phyloP scores from a whole-genome alignment of 2,888 invertebrate species.

The Aphodius granarius region DNA sequence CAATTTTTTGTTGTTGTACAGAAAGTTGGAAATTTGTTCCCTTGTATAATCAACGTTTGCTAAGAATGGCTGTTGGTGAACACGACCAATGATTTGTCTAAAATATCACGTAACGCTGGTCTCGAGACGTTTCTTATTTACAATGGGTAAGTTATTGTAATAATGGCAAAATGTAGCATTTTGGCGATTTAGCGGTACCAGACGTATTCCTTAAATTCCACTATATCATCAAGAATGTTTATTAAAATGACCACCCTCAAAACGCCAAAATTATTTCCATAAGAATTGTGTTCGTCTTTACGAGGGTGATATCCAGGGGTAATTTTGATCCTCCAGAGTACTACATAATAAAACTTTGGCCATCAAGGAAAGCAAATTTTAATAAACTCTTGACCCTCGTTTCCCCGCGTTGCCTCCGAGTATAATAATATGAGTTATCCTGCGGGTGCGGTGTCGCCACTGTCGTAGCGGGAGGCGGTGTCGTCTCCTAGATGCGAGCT shows the following conservation, averaged over 20 bases:
- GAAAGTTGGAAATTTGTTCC: too few relatives aligned
- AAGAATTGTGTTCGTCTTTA: background rate
- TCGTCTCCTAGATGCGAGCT: slow-evolving; percentile 28
- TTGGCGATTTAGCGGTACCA: too few relatives aligned
- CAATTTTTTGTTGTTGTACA: too few relatives aligned
- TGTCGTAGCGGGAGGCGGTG: slow-evolving; percentile 11
- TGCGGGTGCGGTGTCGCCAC: slow-evolving; percentile 33
- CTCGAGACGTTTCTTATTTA: too few relatives aligned
- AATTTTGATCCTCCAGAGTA: background rate
- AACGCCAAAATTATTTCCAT: background rate
- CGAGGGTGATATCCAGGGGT: background rate
- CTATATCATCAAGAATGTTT: too few relatives aligned
- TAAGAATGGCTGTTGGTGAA: too few relatives aligned
- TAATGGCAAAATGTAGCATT: too few relatives aligned
- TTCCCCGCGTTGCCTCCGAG: slow-evolving; percentile 14
- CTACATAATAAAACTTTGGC: slow-evolving; percentile 9
- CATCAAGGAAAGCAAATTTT: slow-evolving; percentile 38
- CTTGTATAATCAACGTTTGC: too few relatives aligned
- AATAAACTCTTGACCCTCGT: slow-evolving; percentile 37
- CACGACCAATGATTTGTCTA: too few relatives aligned
- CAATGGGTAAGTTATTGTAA: too few relatives aligned
- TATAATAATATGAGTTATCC: slow-evolving; percentile 40
- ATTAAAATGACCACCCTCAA: background rate
- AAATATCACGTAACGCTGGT: too few relatives aligned
- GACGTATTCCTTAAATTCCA: too few relatives aligned